phyloP scores from a whole-genome alignment of 2,797 vertebrate genomes.

The Sebastes baramenuke region DNA sequence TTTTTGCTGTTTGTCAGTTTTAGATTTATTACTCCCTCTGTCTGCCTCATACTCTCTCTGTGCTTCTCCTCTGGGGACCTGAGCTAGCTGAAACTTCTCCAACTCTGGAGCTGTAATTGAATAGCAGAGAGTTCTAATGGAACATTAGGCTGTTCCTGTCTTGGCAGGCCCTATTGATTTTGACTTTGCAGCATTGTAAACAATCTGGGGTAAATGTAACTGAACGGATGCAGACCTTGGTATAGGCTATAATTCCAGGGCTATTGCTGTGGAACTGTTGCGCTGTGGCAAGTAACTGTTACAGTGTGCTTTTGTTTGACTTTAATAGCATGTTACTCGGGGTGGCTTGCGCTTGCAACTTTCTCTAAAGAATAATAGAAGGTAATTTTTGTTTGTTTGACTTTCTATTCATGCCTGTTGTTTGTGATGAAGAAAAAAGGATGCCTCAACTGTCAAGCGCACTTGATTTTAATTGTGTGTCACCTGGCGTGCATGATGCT shows the following conservation, averaged over 20 bases:
- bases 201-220: constrained; percentile 68
- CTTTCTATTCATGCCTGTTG: neutral
- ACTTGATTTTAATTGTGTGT: constrained; percentile 48
- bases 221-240: constrained; percentile 62
- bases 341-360: neutral
- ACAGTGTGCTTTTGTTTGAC: constrained; percentile 16
- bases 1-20: constrained; percentile 76
- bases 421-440: constrained; percentile 10
- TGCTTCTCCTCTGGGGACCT: constrained; percentile 67
- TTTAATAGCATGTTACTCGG: constrained; percentile 16
- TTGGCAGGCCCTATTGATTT: constrained; percentile 77
- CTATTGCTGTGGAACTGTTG: constrained; percentile 48
- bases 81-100: constrained; percentile 74
- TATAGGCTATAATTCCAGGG: constrained; percentile 47
- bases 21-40: constrained; percentile 71
- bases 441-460: constrained; percentile 26
- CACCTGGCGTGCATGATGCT: neutral
- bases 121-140: constrained; percentile 75
- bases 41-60: constrained; percentile 59
- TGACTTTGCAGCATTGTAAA: constrained; percentile 77
- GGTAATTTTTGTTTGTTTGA: constrained; percentile 5
- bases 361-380: constrained; percentile 12
- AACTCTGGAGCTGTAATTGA: constrained; percentile 71
- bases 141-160: constrained; percentile 72
- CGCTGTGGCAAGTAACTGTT: constrained; percentile 21